A percentile compares a stretch with the other conserved stretches of the same genome.
These are phyloP conservation scores for Stomatorhinus ivindoensis DNA, from an alignment of 2,113 vertebrate genomes.

Conservation along the genomic window DNA sequence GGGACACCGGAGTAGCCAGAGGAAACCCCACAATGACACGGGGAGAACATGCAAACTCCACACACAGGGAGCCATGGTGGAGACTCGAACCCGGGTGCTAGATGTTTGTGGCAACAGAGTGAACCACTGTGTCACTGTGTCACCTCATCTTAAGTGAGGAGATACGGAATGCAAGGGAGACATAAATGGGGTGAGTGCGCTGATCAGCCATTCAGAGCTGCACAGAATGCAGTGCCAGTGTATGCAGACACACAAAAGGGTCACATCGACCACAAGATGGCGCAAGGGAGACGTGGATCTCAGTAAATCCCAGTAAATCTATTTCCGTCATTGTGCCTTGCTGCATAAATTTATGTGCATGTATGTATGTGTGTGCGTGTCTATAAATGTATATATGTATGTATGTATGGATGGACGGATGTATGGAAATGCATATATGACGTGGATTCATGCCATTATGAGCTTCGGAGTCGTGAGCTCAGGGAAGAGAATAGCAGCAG, in stretches of 20 bases:
- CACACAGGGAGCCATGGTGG: too few species aligned
- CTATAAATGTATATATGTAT: too few species aligned
- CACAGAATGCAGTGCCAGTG: background rate
- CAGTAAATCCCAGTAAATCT: background rate
- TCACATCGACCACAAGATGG: slow-evolving; percentile 10
- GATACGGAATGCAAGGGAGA: background rate
- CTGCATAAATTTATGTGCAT: background rate
- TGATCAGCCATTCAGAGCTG: background rate
- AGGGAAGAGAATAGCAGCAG: background rate
- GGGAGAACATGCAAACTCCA: too few species aligned
- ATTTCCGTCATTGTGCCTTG: background rate
- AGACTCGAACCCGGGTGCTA: too few species aligned
- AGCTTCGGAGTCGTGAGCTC: background rate
- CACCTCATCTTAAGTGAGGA: background rate
- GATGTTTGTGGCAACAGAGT: too few species aligned
- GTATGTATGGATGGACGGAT: background rate
- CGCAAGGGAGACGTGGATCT: background rate
- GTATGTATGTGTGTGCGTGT: background rate
- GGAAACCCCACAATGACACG: too few species aligned
- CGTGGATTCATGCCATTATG: background rate
- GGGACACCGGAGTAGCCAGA: too few species aligned
- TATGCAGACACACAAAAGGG: background rate
- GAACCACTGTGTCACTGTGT: too few species aligned
- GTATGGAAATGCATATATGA: background rate
- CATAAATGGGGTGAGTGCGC: background rate